These are phyloP conservation scores for Drosophila macrospina DNA, from an alignment of 2,888 invertebrate species.

Conservation along the genomic window DNA sequence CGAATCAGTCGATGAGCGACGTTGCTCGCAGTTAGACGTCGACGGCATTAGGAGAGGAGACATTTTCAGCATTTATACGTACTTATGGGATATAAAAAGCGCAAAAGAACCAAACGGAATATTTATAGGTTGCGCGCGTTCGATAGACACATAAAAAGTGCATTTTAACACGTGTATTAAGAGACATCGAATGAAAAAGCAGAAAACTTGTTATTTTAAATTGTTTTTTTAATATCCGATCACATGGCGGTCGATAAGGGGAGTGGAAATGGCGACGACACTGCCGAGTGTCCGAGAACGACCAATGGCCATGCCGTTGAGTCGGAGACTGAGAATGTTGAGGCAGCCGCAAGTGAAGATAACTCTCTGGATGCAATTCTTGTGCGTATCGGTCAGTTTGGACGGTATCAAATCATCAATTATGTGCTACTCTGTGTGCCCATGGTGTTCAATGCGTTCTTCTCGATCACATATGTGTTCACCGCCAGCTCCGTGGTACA, in stretches of 20 bases:
- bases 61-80: constrained; percentile 6
- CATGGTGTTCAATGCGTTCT: constrained; percentile 88
- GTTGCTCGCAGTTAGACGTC: constrained; percentile 55
- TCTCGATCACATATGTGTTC: constrained; percentile 89
- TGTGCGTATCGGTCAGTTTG: constrained; percentile 87
- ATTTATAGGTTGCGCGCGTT: constrained; percentile 60
- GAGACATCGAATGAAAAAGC: neutral
- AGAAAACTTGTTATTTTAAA: constrained; percentile 4
- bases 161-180: constrained; percentile 60
- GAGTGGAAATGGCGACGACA: constrained; percentile 14
- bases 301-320: constrained; percentile 46
- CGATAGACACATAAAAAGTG: constrained; percentile 53
- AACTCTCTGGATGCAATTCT: constrained; percentile 76
- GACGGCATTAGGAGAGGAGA: constrained; percentile 13
- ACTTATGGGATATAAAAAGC: constrained; percentile 52
- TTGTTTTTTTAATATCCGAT: neutral
- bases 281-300: constrained; percentile 17
- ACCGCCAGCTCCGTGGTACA: constrained; percentile 89
- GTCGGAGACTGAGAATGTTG: constrained; percentile 9
- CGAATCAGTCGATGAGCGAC: constrained; percentile 62
- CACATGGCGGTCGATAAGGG: constrained; percentile 34
- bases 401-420: constrained; percentile 88
- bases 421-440: constrained; percentile 88
- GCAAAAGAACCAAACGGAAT: constrained; percentile 14
- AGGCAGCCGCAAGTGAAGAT: constrained; percentile 55